These are phyloP conservation scores for Pristis pectinata DNA, from an alignment of 2,797 vertebrate genomes.

Conservation along the genomic window DNA sequence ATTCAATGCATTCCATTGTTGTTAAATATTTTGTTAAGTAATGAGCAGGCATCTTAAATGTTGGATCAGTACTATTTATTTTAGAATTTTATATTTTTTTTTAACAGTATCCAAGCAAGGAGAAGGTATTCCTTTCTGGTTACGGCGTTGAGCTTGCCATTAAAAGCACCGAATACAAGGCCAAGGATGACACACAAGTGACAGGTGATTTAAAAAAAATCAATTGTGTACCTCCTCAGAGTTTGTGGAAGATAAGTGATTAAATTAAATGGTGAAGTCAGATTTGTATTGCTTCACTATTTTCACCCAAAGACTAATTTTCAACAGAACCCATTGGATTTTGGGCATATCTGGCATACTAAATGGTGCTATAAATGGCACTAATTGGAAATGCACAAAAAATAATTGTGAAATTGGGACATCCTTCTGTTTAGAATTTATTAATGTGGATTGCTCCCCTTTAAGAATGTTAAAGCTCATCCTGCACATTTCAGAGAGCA, in stretches of 20 bases:
- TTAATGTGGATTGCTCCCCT: too few species aligned
- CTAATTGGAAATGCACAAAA: too few species aligned
- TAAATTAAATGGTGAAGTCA: neutral
- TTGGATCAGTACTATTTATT: neutral
- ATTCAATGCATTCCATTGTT: neutral
- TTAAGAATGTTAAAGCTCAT: too few species aligned
- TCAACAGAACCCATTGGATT: neutral
- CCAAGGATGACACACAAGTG: conserved; percentile 98
- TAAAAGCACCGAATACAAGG: conserved; percentile 97
- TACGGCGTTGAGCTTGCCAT: conserved; percentile 95
- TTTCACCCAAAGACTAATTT: neutral
- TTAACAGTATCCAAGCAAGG: conserved; percentile 68
- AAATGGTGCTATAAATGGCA: too few species aligned
- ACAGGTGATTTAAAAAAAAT: conserved; percentile 70
- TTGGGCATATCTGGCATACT: too few species aligned
- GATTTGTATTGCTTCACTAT: neutral
- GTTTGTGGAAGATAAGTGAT: neutral
- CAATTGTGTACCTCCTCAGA: neutral
- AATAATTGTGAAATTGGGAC: too few species aligned
- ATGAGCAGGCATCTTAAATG: neutral
- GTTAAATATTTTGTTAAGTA: neutral
- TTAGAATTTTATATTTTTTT: neutral
- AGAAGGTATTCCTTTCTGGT: conserved; percentile 83
- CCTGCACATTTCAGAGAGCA: too few species aligned
- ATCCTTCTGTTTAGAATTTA: too few species aligned